A percentile compares a stretch with the other conserved stretches of the same genome.
These are phyloP conservation scores for Ginglymostoma cirratum DNA, from an alignment of 2,113 vertebrate genomes.

Conservation along the genomic window DNA sequence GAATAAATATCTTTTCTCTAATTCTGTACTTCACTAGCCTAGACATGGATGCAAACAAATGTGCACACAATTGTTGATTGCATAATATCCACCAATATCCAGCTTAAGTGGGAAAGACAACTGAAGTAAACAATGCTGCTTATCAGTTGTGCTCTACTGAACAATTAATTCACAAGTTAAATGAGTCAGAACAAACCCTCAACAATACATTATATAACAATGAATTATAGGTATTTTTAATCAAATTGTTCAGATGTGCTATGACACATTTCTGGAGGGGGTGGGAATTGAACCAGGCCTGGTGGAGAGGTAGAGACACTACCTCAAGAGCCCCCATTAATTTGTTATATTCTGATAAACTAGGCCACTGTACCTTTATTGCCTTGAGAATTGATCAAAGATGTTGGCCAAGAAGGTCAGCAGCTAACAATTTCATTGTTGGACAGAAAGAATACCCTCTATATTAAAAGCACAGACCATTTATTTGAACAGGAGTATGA, in stretches of 20 bases:
- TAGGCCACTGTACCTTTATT: not conserved
- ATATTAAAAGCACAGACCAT: not conserved
- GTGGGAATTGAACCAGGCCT: no score
- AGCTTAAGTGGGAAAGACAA: not conserved
- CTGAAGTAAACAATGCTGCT: not conserved
- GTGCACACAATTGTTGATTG: not conserved
- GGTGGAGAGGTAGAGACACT: no score
- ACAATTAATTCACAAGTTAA: not conserved
- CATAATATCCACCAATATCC: not conserved
- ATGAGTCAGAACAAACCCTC: not conserved
- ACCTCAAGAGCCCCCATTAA: no score
- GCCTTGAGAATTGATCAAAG: no score
- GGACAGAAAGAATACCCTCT: not conserved
- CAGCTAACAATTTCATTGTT: not conserved
- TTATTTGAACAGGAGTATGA: not conserved
- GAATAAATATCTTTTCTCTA: not conserved
- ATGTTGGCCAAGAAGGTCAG: not conserved
- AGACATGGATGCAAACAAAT: not conserved
- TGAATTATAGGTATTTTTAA: not conserved
- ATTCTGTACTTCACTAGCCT: not conserved
- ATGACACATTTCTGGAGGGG: no score
- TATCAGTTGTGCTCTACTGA: not conserved
- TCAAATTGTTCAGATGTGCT: no score
- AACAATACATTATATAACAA: not conserved
- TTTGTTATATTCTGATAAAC: no score